Evolutionary conservation across 2,113 vertebrate genomes (phyloP), one percentile per base, ranked within the genome.

Genomic region (Sprattus sprattus): DNA sequence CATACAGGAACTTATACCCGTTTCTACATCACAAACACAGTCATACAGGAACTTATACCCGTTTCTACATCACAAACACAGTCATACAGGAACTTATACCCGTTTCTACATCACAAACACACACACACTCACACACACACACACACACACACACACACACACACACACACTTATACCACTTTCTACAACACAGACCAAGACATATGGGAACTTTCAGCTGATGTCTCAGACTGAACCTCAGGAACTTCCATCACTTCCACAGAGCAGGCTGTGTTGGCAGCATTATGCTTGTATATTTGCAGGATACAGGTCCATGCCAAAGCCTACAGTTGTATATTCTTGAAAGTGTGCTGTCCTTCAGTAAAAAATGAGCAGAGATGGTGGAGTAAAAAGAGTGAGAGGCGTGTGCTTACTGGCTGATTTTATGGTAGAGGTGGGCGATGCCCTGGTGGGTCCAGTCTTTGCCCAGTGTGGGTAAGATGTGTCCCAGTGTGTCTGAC

Each of bases 361-460:
- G 20, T 20, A 5, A 16, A 18, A 16, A 54, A 16, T 57, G 15
- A 22, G 13, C 52, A 57, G 52, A 15, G 16, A 11, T 67, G 25
- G 13, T 67, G 64, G 64, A 67, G n/a, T 28, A 25, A 8, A 85
- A 75, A 0, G 3, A 1, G 22, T 0, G 11, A 39, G 11, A 15
- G 28, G 3, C 15, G 28, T 15, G 28, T n/a, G 96, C 98, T 98
- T 93, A 99, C 98, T 98, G 97, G 97, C 97, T 99, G 93, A 99
- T 97, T 97, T 99, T 99, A 89, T 99, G 98, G 91, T 98, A 99
- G 71, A 99, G 95, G 7, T 97, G 97, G 0, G 98, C 97, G 0
- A 99, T 99, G 86, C 98, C 98, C 92, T 99, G 97, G 90, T 99
- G 98, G 0, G 98, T 99, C 98, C 98, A 99, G 88, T 99, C 98